Conservation (phyloP, 1,140 invertebrate species). For the Bilobella aurantiaca region DNA sequence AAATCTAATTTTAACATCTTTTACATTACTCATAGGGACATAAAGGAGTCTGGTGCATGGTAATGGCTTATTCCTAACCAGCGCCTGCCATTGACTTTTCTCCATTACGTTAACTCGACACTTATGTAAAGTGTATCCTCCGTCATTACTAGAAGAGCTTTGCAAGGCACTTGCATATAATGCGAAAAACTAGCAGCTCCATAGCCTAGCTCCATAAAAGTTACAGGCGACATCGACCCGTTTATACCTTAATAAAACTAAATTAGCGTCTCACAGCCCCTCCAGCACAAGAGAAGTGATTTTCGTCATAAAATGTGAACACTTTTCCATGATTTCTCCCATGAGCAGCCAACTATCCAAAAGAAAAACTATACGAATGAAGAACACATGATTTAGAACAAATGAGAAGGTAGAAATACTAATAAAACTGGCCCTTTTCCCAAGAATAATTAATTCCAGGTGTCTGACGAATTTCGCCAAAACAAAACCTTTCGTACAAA, state of each 20-base stretch:
- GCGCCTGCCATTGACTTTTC: constrained; percentile 1
- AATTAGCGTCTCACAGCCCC: neutral
- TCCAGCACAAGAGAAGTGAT: neutral
- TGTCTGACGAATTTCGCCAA: neutral
- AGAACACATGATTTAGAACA: no score
- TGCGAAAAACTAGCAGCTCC: neutral
- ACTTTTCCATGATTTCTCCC: constrained; percentile 3
- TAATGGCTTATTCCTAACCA: neutral
- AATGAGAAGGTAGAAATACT: no score
- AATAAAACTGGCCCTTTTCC: no score
- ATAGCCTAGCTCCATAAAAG: neutral
- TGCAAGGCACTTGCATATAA: neutral
- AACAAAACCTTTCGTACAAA: no score
- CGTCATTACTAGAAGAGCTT: neutral
- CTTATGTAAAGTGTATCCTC: constrained; percentile 2
- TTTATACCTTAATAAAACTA: neutral
- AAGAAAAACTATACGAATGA: neutral
- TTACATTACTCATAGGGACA: constrained; percentile 22
- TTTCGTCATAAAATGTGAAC: neutral
- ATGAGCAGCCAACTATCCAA: neutral
- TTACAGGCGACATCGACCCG: neutral
- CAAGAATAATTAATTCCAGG: constrained; percentile 1
- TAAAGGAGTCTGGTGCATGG: neutral
- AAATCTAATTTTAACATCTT: constrained; percentile 24
- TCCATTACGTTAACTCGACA: neutral